These are phyloP conservation scores for Camptogramma bilineatum DNA, from an alignment of 2,888 invertebrate species.

Conservation along the genomic window DNA sequence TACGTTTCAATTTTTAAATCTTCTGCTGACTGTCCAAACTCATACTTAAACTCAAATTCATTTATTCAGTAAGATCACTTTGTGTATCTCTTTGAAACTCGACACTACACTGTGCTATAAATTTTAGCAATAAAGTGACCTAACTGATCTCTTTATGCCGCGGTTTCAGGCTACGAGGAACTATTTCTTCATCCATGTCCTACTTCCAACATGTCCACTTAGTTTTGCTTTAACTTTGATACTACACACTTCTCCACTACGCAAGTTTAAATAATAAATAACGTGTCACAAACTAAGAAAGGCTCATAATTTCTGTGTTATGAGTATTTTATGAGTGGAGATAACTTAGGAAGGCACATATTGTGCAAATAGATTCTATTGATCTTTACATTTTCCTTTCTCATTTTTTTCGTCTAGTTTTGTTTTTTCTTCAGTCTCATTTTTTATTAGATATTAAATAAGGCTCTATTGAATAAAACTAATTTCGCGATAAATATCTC, in stretches of 20 bases:
- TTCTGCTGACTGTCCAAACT: too few relatives aligned
- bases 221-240: background rate
- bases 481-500: too few relatives aligned
- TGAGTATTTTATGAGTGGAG: background rate
- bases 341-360: background rate
- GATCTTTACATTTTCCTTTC: background rate
- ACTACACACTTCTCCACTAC: background rate
- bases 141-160: too few relatives aligned
- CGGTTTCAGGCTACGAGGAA: background rate
- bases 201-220: background rate
- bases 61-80: too few relatives aligned
- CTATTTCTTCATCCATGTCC: background rate
- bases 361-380: background rate
- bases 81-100: too few relatives aligned
- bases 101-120: too few relatives aligned
- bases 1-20: too few relatives aligned
- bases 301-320: background rate
- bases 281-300: background rate
- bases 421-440: too few relatives aligned
- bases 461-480: too few relatives aligned
- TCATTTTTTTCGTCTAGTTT: background rate
- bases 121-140: too few relatives aligned
- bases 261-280: constrained; percentile 1
- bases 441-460: too few relatives aligned
- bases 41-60: too few relatives aligned